Evolutionary conservation across 2,797 vertebrate genomes (phyloP), one percentile per base, ranked within the genome.

Genomic region (Morelia viridis): DNA sequence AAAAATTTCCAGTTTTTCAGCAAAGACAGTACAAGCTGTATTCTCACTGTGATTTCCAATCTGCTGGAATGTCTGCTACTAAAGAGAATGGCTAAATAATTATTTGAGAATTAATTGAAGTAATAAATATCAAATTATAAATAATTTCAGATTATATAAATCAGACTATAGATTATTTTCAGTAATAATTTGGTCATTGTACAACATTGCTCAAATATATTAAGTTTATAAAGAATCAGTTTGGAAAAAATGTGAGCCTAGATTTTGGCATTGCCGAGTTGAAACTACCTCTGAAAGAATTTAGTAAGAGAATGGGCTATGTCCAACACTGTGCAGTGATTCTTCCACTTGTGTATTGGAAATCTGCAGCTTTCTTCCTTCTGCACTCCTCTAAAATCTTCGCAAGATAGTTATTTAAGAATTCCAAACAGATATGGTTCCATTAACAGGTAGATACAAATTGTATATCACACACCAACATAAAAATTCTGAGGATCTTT

Each of bases 201-300:
- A 53, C 94, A 26, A 2, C 76, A 93, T 10, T 92, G 89, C 12
- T 88, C 68, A 56, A 56, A n/a, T n/a, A 56, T 85, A 28, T 56
- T 17, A 50, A n/a, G 50, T 85, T 57, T 57, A 57, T 57, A 58
- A 31, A 64, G 24, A 15, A 89, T 57, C 31, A 61, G 41, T 90
- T 91, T 88, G 83, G 35, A 84, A 88, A 41, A 80, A 84, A 90
- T 68, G 7, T 88, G 85, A 56, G 22, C 58, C 19, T 28, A 68
- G 90, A 26, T 85, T 41, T 85, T 28, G 12, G 35, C 46, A 64
- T 89, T 91, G 53, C 13, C 86, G 65, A 88, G 2, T 26, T 87
- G 68, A 85, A 91, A 76, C 5, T 24, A 83, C 22, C 17, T 90
- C 7, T 86, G n/a, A 89, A 61, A 93, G 35, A 26, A 35, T 58